Percentiles rank a stretch among this genome's conserved stretches.
Evolutionary conservation across 2,888 invertebrate species (phyloP).

Genomic region (Noctua fimbriata): DNA sequence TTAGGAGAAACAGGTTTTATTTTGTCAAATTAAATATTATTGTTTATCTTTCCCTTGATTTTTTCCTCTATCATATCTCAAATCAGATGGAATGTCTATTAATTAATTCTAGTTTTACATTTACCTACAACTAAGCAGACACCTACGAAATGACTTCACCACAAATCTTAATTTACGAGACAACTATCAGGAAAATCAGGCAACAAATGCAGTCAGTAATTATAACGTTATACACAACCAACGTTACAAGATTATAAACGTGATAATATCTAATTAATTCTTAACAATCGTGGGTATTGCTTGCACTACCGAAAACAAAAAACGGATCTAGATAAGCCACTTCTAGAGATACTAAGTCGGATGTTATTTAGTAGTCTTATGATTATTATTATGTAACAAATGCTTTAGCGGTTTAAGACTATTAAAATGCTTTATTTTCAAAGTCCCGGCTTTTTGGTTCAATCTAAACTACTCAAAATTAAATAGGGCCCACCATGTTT

Average conservation of each 20-base stretch:
- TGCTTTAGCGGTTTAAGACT: neutral
- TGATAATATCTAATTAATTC: slow-evolving; percentile 28
- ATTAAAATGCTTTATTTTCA: neutral
- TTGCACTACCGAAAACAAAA: slow-evolving; percentile 22
- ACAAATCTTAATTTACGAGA: neutral
- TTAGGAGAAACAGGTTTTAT: neutral
- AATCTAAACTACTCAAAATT: too few relatives aligned
- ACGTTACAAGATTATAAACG: slow-evolving; percentile 19
- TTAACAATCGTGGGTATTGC: slow-evolving; percentile 3
- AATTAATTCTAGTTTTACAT: neutral
- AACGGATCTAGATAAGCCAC: slow-evolving; percentile 18
- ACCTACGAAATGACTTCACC: neutral
- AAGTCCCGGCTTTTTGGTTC: too few relatives aligned
- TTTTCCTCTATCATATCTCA: neutral
- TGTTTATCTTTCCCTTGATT: neutral
- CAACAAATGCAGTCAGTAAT: slow-evolving; percentile 6
- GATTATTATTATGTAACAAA: slow-evolving; percentile 19
- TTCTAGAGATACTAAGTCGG: neutral
- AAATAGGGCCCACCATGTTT: too few relatives aligned
- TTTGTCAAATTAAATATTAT: neutral
- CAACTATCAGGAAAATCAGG: slow-evolving; percentile 21
- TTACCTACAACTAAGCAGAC: neutral
- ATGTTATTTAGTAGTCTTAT: slow-evolving; percentile 2
- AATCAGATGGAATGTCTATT: neutral
- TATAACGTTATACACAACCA: slow-evolving; percentile 5